These are phyloP conservation scores for Sinocyclocheilus anshuiensis DNA, from an alignment of 2,113 vertebrate genomes.

Conservation along the genomic window DNA sequence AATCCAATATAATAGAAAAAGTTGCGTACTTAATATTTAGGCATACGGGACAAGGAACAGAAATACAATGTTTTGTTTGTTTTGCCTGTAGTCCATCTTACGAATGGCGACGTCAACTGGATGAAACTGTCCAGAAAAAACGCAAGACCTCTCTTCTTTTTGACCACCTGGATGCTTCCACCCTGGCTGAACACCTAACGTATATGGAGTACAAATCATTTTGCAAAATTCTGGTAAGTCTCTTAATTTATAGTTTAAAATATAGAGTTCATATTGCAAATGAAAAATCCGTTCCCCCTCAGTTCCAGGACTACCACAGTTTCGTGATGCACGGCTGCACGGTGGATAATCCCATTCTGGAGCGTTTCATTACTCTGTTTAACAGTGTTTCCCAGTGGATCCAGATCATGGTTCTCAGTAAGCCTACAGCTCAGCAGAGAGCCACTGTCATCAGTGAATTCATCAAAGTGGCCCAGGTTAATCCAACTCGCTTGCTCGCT, in stretches of 20 bases:
- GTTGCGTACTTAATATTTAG: no score
- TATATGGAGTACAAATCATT: conserved; percentile 82
- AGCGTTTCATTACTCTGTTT: conserved; percentile 83
- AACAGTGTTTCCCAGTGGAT: conserved; percentile 85
- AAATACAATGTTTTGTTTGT: background rate
- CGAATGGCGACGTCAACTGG: conserved; percentile 80
- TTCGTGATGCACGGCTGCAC: conserved; percentile 82
- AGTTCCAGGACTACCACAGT: conserved; percentile 85
- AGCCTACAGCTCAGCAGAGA: conserved; percentile 77
- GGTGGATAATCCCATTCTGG: conserved; percentile 80
- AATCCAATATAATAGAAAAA: no score
- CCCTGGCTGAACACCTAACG: conserved; percentile 79
- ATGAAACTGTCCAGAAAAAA: conserved; percentile 70
- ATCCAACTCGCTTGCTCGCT: background rate
- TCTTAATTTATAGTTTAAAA: background rate
- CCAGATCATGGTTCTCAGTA: conserved; percentile 84
- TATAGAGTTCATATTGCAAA: background rate
- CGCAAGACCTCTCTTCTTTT: conserved; percentile 81
- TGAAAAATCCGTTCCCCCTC: background rate
- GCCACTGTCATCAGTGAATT: conserved; percentile 80
- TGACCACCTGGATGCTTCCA: conserved; percentile 80
- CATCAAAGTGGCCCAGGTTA: conserved; percentile 79
- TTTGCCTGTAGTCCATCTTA: conserved; percentile 73
- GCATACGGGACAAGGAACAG: background rate
- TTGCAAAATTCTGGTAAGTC: conserved; percentile 79